Conservation (phyloP, 2,797 vertebrate genomes). For the Sebastes alutus region DNA sequence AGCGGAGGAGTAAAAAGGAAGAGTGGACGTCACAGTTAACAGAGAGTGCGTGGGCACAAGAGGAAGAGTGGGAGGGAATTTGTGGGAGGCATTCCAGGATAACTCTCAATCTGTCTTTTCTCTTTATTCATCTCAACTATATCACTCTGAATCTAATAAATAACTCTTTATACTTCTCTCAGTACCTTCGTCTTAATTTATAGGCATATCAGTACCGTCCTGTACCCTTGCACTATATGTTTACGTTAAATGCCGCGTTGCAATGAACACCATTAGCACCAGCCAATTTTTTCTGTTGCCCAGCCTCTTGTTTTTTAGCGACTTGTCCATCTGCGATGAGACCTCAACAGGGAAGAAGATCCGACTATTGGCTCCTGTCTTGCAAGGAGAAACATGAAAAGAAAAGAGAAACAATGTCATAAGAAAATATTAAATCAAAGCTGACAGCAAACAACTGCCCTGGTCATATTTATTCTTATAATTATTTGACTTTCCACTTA, state of each 20-base stretch:
- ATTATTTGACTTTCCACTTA: background rate
- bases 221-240: background rate
- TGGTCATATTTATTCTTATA: background rate
- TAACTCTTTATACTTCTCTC: background rate
- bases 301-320: background rate
- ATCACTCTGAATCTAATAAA: constrained; percentile 23
- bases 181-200: background rate
- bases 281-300: background rate
- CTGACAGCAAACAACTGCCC: background rate
- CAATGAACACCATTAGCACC: background rate
- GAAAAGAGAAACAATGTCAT: background rate
- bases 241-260: background rate
- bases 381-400: background rate
- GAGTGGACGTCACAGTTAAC: constrained; percentile 82
- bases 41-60: constrained; percentile 82
- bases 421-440: background rate
- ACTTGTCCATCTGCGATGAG: constrained; percentile 2
- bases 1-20: constrained; percentile 74
- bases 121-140: constrained; percentile 33
- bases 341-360: constrained; percentile 1
- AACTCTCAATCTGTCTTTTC: constrained; percentile 72
- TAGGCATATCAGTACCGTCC: background rate
- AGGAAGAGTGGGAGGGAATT: constrained; percentile 75
- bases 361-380: constrained; percentile 4
- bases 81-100: constrained; percentile 78